A percentile compares a stretch with the other conserved stretches of the same genome.
Conservation (phyloP, 1,140 invertebrate genomes). For the Apis florea region DNA sequence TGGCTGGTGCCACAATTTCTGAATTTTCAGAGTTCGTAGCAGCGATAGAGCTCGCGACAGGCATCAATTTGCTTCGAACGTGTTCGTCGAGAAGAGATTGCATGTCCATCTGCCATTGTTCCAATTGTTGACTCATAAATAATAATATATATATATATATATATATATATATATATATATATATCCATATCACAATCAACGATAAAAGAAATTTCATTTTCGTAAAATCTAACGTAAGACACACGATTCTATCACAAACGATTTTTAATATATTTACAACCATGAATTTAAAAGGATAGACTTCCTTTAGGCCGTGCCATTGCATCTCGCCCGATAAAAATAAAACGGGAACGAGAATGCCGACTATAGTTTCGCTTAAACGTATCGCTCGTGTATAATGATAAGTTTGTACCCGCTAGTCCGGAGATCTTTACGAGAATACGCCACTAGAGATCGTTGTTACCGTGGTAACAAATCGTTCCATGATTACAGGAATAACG, state of each 20-base stretch:
- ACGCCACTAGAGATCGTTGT: conserved; percentile 37
- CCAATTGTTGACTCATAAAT: conserved; percentile 96
- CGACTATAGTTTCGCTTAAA: neutral
- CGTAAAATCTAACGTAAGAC: conserved; percentile 24
- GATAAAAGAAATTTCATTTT: conserved; percentile 15
- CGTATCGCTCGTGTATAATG: conserved; percentile 1
- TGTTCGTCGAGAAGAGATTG: conserved; percentile 95
- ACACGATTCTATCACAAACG: conserved; percentile 47
- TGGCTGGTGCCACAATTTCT: conserved; percentile 72
- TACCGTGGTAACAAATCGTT: conserved; percentile 37
- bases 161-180: conserved; percentile 1
- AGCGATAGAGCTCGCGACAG: conserved; percentile 71
- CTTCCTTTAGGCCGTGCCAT: conserved; percentile 2
- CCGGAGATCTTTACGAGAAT: conserved; percentile 14
- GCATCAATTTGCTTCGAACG: conserved; percentile 89
- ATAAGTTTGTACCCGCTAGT: conserved; percentile 7
- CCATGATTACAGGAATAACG: conserved; percentile 33
- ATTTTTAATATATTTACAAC: conserved; percentile 34
- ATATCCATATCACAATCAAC: conserved; percentile 27
- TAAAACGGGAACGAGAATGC: conserved; percentile 7
- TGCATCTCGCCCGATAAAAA: neutral
- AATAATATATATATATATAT: neutral
- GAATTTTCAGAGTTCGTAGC: conserved; percentile 50
- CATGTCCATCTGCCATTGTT: conserved; percentile 98
- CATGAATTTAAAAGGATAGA: neutral